These are phyloP conservation scores for Ploceus nigricollis DNA, from an alignment of 2,113 vertebrate species.

Conservation along the genomic window DNA sequence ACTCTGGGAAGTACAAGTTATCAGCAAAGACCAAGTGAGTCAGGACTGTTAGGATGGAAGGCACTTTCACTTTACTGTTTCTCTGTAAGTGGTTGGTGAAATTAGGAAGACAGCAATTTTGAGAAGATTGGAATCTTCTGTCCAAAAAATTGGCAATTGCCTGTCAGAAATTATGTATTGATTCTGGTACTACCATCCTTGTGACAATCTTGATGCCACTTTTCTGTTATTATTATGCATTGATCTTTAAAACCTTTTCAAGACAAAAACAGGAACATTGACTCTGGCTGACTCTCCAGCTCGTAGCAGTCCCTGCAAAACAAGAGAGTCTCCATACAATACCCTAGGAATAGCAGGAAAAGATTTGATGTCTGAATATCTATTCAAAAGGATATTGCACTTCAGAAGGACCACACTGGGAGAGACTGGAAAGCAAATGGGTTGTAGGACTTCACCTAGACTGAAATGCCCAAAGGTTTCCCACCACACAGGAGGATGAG, in stretches of 20 bases:
- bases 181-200: background rate
- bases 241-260: background rate
- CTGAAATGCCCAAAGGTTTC: background rate
- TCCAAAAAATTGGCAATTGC: accelerated
- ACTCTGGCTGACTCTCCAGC: background rate
- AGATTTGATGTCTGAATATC: background rate
- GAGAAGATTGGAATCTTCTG: background rate
- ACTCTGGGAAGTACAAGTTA: background rate
- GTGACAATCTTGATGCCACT: background rate
- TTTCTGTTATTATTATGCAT: background rate
- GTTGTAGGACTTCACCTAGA: background rate
- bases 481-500: background rate
- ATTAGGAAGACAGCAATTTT: background rate
- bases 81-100: background rate
- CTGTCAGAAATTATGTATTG: background rate
- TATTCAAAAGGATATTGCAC: background rate
- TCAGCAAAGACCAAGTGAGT: background rate
- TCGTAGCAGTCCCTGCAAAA: background rate
- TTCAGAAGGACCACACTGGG: background rate
- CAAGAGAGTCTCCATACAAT: background rate
- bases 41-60: background rate
- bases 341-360: background rate
- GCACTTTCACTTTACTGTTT: background rate
- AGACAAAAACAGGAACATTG: background rate
- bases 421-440: background rate